Base-by-base conservation (phyloP, 2,888 invertebrate species). In the Agriopis leucophaearia region DNA sequence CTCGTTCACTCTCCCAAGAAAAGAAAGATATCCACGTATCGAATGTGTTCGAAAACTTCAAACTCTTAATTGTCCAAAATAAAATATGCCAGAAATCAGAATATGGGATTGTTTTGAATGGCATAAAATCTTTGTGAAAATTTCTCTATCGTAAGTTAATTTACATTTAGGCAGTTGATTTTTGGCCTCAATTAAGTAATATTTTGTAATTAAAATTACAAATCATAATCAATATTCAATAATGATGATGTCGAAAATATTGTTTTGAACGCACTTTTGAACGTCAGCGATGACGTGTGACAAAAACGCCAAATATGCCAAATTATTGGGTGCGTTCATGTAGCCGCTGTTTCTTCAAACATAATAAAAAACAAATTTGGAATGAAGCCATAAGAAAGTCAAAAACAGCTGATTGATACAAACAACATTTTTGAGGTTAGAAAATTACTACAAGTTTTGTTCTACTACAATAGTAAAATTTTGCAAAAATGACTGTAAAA, bases 271-370 rank as follows among this genome's bases (percentile, higher is more conserved):
- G 87, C 78, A 82, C 18, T 71, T 73, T 75, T 80, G 81, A 87
- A 91, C 91, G 91, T 92, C 91, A 90, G 78, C 85, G 86, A 74
- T 87, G 89, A 91, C 88, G 85, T 89, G 87, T 78, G 70, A 52
- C 35, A 40, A 67, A 69, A 70, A 70, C 71, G 66, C 59, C 65
- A 69, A 68, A 68, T 16, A 18, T 10, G 15, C 47, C 8, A 47
- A 50, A 52, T 5, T 27, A 13, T 48, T 66, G 47, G 42, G 44
- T 62, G 66, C 66, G 62, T 66, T 66, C 60, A 40, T 16, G 4
- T 27, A 35, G 12, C 10, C 13, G 6, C 9, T 18, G 10, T 18
- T 0, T 18, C 27, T 27, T 2, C 1, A 35, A 36, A 36, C 7
- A 35, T 15, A 18, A 56, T 13, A n/a, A 6, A 9, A 27, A 27